These are phyloP conservation scores for Nyctibius grandis DNA, from an alignment of 2,797 vertebrate species.

Conservation along the genomic window DNA sequence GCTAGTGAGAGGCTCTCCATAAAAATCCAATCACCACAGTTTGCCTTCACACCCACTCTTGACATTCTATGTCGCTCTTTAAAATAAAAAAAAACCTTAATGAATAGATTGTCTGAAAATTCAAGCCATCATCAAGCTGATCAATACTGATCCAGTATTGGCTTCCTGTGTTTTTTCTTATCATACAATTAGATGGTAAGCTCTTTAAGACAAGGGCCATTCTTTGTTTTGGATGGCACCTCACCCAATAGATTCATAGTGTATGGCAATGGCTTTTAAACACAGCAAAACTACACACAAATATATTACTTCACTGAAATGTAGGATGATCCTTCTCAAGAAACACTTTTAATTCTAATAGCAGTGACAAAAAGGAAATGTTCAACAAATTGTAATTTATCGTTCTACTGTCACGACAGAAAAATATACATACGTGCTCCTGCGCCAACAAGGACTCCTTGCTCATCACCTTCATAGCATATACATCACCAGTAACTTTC, in stretches of 20 bases:
- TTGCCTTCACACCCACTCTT: slow-evolving; percentile 40
- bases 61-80: background rate
- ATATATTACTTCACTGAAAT: background rate
- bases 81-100: background rate
- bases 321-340: background rate
- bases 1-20: slow-evolving; percentile 3
- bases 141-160: background rate
- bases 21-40: slow-evolving; percentile 37
- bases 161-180: background rate
- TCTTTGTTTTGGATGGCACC: background rate
- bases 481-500: slow-evolving; percentile 87
- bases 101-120: background rate
- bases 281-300: background rate
- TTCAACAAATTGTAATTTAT: background rate
- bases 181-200: background rate
- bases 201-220: background rate
- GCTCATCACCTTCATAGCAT: slow-evolving; percentile 94
- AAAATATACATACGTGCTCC: slow-evolving; percentile 81
- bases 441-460: slow-evolving; percentile 81
- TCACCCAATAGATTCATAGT: background rate
- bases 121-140: background rate
- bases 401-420: background rate
- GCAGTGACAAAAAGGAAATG: background rate
- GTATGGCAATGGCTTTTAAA: background rate
- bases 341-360: background rate